These are phyloP conservation scores for Drosophila phalerata DNA, from an alignment of 2,888 invertebrate genomes.

Conservation along the genomic window DNA sequence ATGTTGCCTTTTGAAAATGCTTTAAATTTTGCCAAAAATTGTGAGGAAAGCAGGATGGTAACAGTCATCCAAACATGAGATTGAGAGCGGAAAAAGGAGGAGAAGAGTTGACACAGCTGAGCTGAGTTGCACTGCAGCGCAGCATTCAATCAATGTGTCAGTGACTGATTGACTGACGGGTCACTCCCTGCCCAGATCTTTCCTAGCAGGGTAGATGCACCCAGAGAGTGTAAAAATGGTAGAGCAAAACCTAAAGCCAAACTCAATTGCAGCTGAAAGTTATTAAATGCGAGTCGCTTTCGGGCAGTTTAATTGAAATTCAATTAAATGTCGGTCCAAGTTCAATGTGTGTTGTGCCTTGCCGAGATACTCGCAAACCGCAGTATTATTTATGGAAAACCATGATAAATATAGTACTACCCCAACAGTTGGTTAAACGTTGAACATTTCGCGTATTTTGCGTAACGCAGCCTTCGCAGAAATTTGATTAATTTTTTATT, in stretches of 20 bases:
- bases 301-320: constrained; percentile 31
- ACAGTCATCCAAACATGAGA: constrained; percentile 4
- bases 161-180: constrained; percentile 59
- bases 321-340: constrained; percentile 18
- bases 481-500: constrained; percentile 67
- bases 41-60: constrained; percentile 1
- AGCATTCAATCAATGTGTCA: constrained; percentile 63
- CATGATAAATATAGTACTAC: constrained; percentile 53
- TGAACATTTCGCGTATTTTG: constrained; percentile 55
- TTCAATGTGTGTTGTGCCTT: constrained; percentile 6
- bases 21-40: constrained; percentile 61
- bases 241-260: constrained; percentile 1
- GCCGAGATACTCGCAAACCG: constrained; percentile 41
- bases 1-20: constrained; percentile 45
- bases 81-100: not conserved
- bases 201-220: not conserved
- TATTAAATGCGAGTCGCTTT: constrained; percentile 15
- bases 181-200: not conserved
- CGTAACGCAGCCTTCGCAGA: constrained; percentile 42
- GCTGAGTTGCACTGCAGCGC: constrained; percentile 34
- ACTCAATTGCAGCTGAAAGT: constrained; percentile 9
- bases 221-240: not conserved
- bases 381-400: constrained; percentile 70
- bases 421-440: constrained; percentile 20
- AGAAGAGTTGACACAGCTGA: constrained; percentile 10